A percentile compares a stretch with the other conserved stretches of the same genome.
Evolutionary conservation across 2,888 invertebrate genomes (phyloP).

Genomic region (Liposcelis brunnea): DNA sequence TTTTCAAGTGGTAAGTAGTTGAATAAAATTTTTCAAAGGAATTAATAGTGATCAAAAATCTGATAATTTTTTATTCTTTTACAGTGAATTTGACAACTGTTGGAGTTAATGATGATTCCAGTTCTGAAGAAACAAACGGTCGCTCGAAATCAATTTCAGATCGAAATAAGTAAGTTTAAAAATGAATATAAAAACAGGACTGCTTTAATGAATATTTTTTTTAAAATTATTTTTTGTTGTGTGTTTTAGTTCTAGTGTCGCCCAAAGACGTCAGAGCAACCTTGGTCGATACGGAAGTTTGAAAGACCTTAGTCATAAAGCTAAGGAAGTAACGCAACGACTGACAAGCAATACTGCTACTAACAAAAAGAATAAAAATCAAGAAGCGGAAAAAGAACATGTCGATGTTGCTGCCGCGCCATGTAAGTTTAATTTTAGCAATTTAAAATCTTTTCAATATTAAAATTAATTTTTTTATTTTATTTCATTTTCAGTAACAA

Average conservation of each 20-base stretch:
- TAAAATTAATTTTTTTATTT: conserved; percentile 9
- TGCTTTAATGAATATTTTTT: not conserved
- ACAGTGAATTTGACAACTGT: conserved; percentile 48
- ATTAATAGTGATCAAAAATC: too few relatives aligned
- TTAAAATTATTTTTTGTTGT: not conserved
- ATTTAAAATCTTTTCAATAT: conserved; percentile 8
- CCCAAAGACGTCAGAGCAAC: not conserved
- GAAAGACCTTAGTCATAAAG: conserved; percentile 25
- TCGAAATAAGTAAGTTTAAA: conserved; percentile 49
- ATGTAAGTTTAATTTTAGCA: conserved; percentile 25
- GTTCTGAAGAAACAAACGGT: conserved; percentile 44
- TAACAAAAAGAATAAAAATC: conserved; percentile 27
- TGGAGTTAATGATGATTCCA: conserved; percentile 60
- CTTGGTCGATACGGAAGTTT: conserved; percentile 35
- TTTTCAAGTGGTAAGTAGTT: conserved; percentile 43
- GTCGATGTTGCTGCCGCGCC: conserved; percentile 32
- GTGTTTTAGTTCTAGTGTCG: not conserved
- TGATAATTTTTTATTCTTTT: conserved; percentile 2
- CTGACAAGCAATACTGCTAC: conserved; percentile 24
- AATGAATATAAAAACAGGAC: conserved; percentile 22
- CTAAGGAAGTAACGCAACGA: conserved; percentile 16
- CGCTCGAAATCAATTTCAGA: conserved; percentile 22
- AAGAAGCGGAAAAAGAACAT: conserved; percentile 25
- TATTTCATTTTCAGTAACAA: conserved; percentile 28
- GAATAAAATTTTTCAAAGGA: conserved; percentile 15